phyloP scores from a whole-genome alignment of 1,140 invertebrate genomes.

The Drosophila littoralis region DNA sequence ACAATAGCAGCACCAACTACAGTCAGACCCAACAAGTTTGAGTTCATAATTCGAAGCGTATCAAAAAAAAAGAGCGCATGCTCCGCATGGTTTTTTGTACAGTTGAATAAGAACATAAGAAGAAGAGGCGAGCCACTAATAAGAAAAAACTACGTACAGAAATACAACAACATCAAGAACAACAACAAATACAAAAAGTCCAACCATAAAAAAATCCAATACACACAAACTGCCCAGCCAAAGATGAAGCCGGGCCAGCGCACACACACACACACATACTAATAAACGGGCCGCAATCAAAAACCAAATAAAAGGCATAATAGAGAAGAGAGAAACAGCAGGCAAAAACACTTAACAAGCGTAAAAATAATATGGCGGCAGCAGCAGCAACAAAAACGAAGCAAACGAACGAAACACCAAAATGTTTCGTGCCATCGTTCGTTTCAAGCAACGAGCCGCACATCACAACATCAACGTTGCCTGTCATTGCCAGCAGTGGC shows the following conservation, averaged over 20 bases:
- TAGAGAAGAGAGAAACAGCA: conserved; percentile 55
- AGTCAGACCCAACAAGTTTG: conserved; percentile 44
- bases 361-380: conserved; percentile 78
- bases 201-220: conserved; percentile 36
- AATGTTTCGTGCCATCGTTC: conserved; percentile 34
- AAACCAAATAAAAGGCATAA: conserved; percentile 53
- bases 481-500: conserved; percentile 52
- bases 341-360: conserved; percentile 60
- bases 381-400: conserved; percentile 34
- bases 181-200: conserved; percentile 3
- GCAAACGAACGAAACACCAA: conserved; percentile 19
- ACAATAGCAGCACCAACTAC: conserved; percentile 15
- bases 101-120: conserved; percentile 56
- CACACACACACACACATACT: conserved; percentile 16
- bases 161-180: conserved; percentile 28
- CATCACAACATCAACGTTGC: conserved; percentile 37
- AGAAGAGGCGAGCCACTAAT: conserved; percentile 49
- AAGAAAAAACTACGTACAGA: conserved; percentile 62
- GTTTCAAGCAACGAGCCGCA: conserved; percentile 20
- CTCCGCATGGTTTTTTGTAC: conserved; percentile 64
- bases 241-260: conserved; percentile 49
- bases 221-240: conserved; percentile 20
- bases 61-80: conserved; percentile 69
- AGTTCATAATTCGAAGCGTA: conserved; percentile 58
- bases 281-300: conserved; percentile 30